phyloP scores from a whole-genome alignment of 2,888 invertebrate species.

The Drosophila bunnanda region DNA sequence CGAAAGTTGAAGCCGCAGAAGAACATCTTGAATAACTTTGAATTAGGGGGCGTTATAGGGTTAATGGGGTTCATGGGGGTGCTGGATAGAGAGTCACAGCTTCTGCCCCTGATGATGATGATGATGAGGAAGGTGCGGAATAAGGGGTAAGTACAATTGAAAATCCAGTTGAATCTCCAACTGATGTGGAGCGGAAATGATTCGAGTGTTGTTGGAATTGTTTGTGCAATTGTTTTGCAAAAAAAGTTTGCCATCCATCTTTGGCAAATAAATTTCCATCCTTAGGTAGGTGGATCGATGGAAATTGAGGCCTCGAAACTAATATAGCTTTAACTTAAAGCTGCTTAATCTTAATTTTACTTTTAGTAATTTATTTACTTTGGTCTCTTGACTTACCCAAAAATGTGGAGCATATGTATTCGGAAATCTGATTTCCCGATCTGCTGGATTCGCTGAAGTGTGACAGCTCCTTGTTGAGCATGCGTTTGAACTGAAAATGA shows the following conservation, averaged over 20 bases:
- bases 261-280: conserved; percentile 20
- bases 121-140: conserved; percentile 23
- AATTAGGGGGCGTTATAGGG: conserved; percentile 15
- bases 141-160: conserved; percentile 15
- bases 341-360: background rate
- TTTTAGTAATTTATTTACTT: background rate
- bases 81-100: conserved; percentile 9
- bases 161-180: conserved; percentile 15
- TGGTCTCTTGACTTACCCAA: conserved; percentile 90
- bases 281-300: conserved; percentile 1
- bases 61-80: conserved; percentile 1
- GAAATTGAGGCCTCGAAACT: background rate
- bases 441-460: conserved; percentile 99
- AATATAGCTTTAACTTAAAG: background rate
- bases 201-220: conserved; percentile 31
- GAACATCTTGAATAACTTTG: conserved; percentile 53
- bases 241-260: conserved; percentile 28
- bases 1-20: conserved; percentile 45
- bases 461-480: conserved; percentile 99
- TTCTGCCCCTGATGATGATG: conserved; percentile 28
- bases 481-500: conserved; percentile 96
- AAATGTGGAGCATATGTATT: conserved; percentile 99
- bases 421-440: conserved; percentile 99
- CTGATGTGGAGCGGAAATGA: conserved; percentile 18
- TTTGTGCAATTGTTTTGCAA: conserved; percentile 34